Base-by-base conservation (phyloP, 1,140 invertebrate genomes). In the Scaptomyza montana region DNA sequence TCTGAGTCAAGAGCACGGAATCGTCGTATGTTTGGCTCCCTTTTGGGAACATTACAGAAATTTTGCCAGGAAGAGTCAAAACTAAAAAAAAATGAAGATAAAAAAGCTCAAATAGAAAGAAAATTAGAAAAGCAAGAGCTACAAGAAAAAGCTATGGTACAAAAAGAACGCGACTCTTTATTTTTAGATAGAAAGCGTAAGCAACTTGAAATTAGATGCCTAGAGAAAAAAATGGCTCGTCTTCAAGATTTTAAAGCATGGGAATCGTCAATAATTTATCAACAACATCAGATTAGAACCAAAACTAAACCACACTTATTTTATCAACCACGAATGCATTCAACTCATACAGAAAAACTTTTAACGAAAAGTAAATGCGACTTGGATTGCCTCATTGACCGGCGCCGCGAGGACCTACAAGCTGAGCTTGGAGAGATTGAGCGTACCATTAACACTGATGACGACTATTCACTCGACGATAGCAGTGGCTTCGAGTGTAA, bases 21-120 rank as follows among this genome's bases (percentile, higher is more conserved):
- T 93, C 94, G 96, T 70, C 94, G 98, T 71, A 99, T 99, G 96
- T 99, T 99, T 94, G 98, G 98, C 25, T 96, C 97, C 30, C 93
- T 99, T 41, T 92, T 99, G 39, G 98, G 98, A 4, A 99, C 98
- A 46, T 92, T 99, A 72, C 97, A 98, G 87, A 98, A 97, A 92
- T 99, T 99, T 92, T 96, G 97, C 86, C 96, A 97, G 91, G 98
- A 99, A 92, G 97, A 99, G 93, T 97, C 97, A 57, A 96, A 96
- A 71, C 92, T 97, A 63, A 97, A 97, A 92, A 94, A 94, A 89
- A 96, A 95, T 90, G 95, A 95, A 90, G 80, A 92, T 90, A 95
- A 84, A 93, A 94, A 93, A 89, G 96, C 96, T 9, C 95, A 97
- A 93, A 96, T 99, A 33, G 98, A 99, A 92, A 95, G 96, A 67